Evolutionary conservation across 2,888 invertebrate species (phyloP), one percentile per base, ranked within the genome.

Genomic region (Laspeyria flexula): DNA sequence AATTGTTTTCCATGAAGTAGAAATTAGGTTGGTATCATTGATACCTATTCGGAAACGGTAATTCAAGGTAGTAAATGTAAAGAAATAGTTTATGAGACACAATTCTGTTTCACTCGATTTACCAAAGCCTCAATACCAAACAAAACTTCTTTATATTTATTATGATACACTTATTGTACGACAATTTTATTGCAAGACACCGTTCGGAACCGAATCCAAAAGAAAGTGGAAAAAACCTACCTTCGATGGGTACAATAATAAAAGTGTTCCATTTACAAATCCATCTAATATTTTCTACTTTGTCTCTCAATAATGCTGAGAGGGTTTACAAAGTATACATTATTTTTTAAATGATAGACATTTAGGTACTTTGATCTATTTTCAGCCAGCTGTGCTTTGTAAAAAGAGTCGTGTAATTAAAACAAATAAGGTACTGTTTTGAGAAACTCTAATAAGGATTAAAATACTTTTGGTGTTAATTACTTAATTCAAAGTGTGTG

Each of bases 391-490:
- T 6, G 37, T 18, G 30, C 1, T 43, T 49, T 38, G 57, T 44
- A 54, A 56, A 23, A 57, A 10, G 37, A 60, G 44, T 16, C 7
- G 11, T 30, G 31, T 42, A 40, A 64, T 57, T 51, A 56, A 60
- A 47, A 47, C 44, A 49, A 54, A 44, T 50, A n/a, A n/a, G n/a
- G n/a, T 30, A 30, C 15, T 13, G 3, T 12, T n/a, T 40, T 30
- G n/a, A 12, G 16, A 11, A 23, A 12, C 15, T 35, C 12, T 13
- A 39, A 38, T 30, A 18, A 5, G 18, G 18, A 3, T 18, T 18
- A 5, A 18, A 18, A 18, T 18, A 18, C 18, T 3, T 18, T 18
- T 3, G 2, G 5, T 18, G 18, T 3, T 18, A 18, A 18, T 18
- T 18, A 18, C 5, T 18, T 18, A 3, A 2, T 18, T 18, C 18